Evolutionary conservation across 1,140 invertebrate species (phyloP).

Genomic region (Lepidurus apus): DNA sequence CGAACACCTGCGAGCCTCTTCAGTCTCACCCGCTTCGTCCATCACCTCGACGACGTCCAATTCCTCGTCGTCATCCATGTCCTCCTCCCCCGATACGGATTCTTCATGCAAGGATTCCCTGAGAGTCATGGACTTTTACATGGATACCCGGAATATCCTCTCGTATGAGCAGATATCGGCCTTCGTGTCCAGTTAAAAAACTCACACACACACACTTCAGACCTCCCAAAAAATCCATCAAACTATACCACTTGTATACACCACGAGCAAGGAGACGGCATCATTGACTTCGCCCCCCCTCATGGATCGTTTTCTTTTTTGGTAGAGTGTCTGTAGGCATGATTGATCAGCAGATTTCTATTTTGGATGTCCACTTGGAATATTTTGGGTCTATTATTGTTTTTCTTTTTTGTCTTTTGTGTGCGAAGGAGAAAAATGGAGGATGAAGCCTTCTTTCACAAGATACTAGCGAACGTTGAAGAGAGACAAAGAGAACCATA

Average conservation of each 20-base stretch:
- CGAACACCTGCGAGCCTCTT: conserved; percentile 12
- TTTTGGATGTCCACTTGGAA: conserved; percentile 11
- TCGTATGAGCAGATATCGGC: conserved; percentile 39
- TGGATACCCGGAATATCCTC: conserved; percentile 39
- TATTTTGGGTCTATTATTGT: conserved; percentile 2
- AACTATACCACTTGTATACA: not conserved
- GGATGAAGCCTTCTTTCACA: conserved; percentile 9
- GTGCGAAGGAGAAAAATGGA: not conserved
- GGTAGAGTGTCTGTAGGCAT: conserved; percentile 5
- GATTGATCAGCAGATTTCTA: conserved; percentile 14
- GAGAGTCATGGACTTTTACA: conserved; percentile 36
- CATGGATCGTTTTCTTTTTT: not conserved
- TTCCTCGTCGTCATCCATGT: conserved; percentile 26
- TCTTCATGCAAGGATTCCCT: conserved; percentile 41
- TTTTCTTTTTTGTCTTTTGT: not conserved
- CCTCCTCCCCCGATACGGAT: conserved; percentile 28
- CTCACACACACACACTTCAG: not conserved
- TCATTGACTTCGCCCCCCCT: not conserved
- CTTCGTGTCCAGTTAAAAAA: conserved; percentile 42
- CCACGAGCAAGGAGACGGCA: not conserved
- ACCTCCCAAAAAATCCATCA: not conserved
- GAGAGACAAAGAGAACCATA: not conserved
- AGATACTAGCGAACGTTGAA: not conserved
- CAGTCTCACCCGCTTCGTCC: conserved; percentile 1
- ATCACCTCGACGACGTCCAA: conserved; percentile 1